Evolutionary conservation across 2,113 vertebrate genomes (phyloP).

Genomic region (Tragelaphus strepsiceros): DNA sequence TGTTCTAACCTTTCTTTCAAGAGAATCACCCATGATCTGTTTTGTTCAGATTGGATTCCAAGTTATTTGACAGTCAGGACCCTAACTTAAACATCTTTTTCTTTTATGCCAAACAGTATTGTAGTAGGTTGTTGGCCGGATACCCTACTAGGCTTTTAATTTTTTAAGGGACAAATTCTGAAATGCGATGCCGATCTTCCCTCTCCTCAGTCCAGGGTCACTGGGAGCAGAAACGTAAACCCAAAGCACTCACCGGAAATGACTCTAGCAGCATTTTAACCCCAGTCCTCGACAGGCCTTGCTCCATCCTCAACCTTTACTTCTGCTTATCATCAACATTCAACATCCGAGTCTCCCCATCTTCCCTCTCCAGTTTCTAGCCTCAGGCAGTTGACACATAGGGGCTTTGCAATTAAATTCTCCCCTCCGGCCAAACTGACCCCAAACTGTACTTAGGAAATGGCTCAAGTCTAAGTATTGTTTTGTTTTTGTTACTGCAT

Average conservation of each 20-base stretch:
- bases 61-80: neutral
- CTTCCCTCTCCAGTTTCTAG: conserved; percentile 4
- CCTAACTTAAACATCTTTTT: neutral
- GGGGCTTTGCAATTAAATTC: conserved; percentile 69
- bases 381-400: conserved; percentile 45
- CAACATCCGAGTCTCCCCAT: neutral
- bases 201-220: neutral
- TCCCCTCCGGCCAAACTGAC: conserved; percentile 59
- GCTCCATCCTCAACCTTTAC: neutral
- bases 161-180: neutral
- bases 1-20: neutral
- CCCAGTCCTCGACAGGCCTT: neutral
- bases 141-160: neutral
- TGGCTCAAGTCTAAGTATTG: conserved; percentile 17
- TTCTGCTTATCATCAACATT: neutral
- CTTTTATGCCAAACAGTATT: neutral
- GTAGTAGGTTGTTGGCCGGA: neutral
- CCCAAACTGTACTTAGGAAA: conserved; percentile 15
- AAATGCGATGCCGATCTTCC: neutral
- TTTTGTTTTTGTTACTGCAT: neutral
- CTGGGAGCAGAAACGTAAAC: neutral
- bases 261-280: neutral
- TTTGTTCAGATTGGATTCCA: neutral
- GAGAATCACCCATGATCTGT: neutral
- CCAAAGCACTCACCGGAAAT: neutral